Base-by-base conservation (phyloP, 2,797 vertebrate genomes). In the Trachurus trachurus region DNA sequence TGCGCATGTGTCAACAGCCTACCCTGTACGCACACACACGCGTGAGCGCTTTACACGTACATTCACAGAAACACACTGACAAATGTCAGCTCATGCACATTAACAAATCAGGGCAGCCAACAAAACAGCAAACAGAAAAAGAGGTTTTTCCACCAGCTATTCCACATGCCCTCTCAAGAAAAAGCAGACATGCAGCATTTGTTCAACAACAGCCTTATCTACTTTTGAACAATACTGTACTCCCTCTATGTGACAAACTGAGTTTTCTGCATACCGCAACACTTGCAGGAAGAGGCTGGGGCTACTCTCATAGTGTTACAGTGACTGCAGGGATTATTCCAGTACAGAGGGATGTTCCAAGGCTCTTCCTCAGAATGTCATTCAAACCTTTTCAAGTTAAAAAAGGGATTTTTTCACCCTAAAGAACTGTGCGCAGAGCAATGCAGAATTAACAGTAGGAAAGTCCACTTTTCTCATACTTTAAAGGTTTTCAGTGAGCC, bases 281-380 rank as follows among this genome's bases (percentile, higher is more conserved):
- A 54, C 40, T 44, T 31, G 8, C 45, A 49, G 45, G 17, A n/a
- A 29, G 66, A 72, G 31, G 37, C 50, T 44, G 19, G 37, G 21
- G 58, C 29, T 52, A 7, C 21, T 77, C 39, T 68, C 39, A 9
- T 13, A 47, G 49, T 56, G 60, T 71, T 54, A 17, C 52, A 54
- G 19, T 52, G 59, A 64, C 68, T 64, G 49, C 57, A 45, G 21
- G 59, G 57, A 82, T 81, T 75, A 39, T 79, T 76, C 37, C 37
- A 29, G 69, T 62, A 65, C 19, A 57, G 19, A 78, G 40, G 22
- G 61, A 40, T 60, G 61, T 50, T 89, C 80, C 57, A 87, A 78
- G 56, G 57, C 69, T 66, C 62, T 45, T 63, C 53, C 19, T 68
- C 31, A 52, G 45, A 74, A 78, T 66, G 61, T 47, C 65, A 75